Evolutionary conservation across 2,797 vertebrate species (phyloP).

Genomic region (Liparis tanakae): DNA sequence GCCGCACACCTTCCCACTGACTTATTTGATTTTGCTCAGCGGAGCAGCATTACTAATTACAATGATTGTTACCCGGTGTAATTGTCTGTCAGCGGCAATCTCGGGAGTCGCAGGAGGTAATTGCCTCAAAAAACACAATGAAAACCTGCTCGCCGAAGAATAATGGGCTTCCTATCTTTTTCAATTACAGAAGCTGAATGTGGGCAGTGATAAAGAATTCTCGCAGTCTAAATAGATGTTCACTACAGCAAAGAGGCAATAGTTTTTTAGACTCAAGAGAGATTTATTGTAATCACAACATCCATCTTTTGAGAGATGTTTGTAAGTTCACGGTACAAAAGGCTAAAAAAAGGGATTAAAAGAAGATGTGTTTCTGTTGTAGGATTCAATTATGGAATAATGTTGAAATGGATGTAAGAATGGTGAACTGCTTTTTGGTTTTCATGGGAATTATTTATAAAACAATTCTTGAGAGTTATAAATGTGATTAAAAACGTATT

Average conservation of each 20-base stretch:
- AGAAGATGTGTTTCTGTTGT: no score
- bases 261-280: background rate
- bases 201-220: slow-evolving; percentile 35
- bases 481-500: no score
- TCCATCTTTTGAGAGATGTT: no score
- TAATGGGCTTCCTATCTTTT: slow-evolving; percentile 54
- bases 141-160: slow-evolving; percentile 17
- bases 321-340: no score
- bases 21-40: slow-evolving; percentile 37
- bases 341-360: no score
- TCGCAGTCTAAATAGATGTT: slow-evolving; percentile 33
- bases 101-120: slow-evolving; percentile 55
- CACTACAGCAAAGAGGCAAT: slow-evolving; percentile 11
- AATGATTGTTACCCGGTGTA: slow-evolving; percentile 66
- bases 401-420: no score
- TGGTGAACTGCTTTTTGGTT: no score
- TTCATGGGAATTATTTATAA: no score
- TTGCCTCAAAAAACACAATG: slow-evolving; percentile 34
- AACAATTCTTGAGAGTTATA: no score
- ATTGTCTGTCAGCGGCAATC: slow-evolving; percentile 62
- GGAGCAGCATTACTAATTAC: slow-evolving; percentile 61
- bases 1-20: slow-evolving; percentile 32
- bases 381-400: no score
- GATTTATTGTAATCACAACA: background rate
- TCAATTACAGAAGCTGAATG: slow-evolving; percentile 57